These are phyloP conservation scores for Carollia perspicillata DNA, from an alignment of 2,113 vertebrate genomes.

Conservation along the genomic window DNA sequence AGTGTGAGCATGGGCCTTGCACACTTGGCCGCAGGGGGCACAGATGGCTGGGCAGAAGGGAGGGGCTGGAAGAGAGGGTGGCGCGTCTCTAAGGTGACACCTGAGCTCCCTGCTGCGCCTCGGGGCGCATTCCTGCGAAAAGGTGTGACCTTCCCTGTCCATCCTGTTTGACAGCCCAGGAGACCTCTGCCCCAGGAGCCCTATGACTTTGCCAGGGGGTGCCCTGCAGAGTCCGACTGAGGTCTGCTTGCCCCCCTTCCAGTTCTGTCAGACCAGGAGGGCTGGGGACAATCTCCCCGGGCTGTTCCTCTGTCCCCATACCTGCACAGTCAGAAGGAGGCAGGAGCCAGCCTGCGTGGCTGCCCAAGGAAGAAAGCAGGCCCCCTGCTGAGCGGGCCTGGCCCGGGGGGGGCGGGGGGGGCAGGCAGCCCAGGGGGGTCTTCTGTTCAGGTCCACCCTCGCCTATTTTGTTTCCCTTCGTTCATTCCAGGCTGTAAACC, in stretches of 20 bases:
- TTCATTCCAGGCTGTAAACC: neutral
- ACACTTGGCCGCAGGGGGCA: neutral
- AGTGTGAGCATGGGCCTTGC: neutral
- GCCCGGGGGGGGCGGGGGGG: too few relatives aligned
- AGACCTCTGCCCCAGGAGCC: neutral
- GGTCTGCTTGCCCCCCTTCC: too few relatives aligned
- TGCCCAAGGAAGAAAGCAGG: neutral
- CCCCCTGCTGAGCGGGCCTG: accelerated
- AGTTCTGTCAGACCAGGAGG: neutral
- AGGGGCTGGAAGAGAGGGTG: neutral
- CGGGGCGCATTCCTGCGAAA: neutral
- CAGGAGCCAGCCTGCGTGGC: accelerated
- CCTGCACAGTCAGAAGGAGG: neutral
- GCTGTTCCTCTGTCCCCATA: neutral
- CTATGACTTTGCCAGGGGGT: neutral
- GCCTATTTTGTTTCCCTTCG: neutral
- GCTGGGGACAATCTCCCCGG: neutral
- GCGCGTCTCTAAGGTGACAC: neutral
- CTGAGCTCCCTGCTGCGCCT: neutral
- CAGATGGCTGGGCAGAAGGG: neutral
- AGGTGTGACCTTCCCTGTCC: neutral
- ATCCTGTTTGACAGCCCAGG: neutral
- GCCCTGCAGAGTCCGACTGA: neutral
- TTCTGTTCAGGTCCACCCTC: neutral
- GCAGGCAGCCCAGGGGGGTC: too few relatives aligned